Conservation (phyloP, 2,113 vertebrate genomes). For the Nematolebias whitei region DNA sequence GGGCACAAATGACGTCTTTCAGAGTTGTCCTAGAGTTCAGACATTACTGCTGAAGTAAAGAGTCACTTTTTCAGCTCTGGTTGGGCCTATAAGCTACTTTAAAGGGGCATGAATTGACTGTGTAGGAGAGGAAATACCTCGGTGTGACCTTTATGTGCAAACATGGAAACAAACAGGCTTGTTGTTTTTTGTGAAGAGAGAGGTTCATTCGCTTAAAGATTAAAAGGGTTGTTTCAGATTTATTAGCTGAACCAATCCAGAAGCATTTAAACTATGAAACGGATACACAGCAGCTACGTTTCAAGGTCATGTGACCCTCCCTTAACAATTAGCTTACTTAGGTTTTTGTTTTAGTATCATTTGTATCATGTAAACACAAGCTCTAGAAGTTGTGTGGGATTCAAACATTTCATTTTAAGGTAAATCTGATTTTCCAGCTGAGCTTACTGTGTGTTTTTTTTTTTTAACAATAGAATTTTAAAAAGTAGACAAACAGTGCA, state of each 20-base stretch:
- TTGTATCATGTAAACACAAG: too few relatives aligned
- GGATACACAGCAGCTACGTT: not conserved
- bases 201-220: constrained; percentile 3
- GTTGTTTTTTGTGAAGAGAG: constrained; percentile 16
- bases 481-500: not conserved
- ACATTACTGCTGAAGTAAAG: constrained; percentile 23
- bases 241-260: not conserved
- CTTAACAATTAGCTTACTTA: not conserved
- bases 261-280: not conserved
- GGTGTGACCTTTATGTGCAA: constrained; percentile 19
- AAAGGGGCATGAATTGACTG: constrained; percentile 16
- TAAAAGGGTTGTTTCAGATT: constrained; percentile 28
- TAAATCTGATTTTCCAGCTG: too few relatives aligned
- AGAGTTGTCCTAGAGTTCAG: constrained; percentile 22
- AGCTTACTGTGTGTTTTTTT: too few relatives aligned
- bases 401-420: too few relatives aligned
- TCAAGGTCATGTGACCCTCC: too few relatives aligned
- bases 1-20: constrained; percentile 62
- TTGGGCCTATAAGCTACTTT: not conserved
- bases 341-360: not conserved
- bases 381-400: too few relatives aligned
- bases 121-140: constrained; percentile 37
- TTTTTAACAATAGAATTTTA: too few relatives aligned
- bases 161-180: constrained; percentile 15
- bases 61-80: constrained; percentile 8